Evolutionary conservation across 1,140 invertebrate species (phyloP).

Genomic region (Drosophila pseudoananassae): DNA sequence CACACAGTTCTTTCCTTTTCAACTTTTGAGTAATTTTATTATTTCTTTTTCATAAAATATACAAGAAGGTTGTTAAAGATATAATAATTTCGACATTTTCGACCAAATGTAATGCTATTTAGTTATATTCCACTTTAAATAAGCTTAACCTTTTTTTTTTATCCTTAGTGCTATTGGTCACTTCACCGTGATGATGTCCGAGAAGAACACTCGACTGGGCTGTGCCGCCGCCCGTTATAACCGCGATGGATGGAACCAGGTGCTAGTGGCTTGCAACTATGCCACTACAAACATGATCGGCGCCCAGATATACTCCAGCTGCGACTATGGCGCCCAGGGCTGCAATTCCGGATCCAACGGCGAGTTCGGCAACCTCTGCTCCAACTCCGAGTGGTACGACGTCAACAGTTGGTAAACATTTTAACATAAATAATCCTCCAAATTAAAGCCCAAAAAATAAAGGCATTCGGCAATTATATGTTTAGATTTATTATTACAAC

Average conservation of each 20-base stretch:
- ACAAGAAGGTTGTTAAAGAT: too few relatives aligned
- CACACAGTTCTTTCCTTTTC: too few relatives aligned
- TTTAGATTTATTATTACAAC: too few relatives aligned
- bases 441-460: not conserved
- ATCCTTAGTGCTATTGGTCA: constrained; percentile 57
- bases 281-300: constrained; percentile 65
- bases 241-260: constrained; percentile 32
- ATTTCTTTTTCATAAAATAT: too few relatives aligned
- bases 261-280: constrained; percentile 64
- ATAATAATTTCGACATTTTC: too few relatives aligned
- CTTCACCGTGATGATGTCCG: constrained; percentile 70
- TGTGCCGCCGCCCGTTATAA: constrained; percentile 57
- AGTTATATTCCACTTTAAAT: not conserved
- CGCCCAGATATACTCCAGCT: constrained; percentile 48
- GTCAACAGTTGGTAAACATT: constrained; percentile 44
- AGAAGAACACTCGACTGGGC: constrained; percentile 56
- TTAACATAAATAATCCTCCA: not conserved
- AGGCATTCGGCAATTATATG: not conserved
- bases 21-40: too few relatives aligned
- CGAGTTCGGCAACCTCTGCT: constrained; percentile 59
- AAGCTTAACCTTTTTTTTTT: not conserved
- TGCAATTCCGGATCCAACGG: constrained; percentile 52
- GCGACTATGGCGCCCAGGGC: constrained; percentile 26
- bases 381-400: constrained; percentile 62
- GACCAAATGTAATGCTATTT: too few relatives aligned